Base-by-base conservation (phyloP, 2,113 vertebrate species). In the Chamaea fasciata region DNA sequence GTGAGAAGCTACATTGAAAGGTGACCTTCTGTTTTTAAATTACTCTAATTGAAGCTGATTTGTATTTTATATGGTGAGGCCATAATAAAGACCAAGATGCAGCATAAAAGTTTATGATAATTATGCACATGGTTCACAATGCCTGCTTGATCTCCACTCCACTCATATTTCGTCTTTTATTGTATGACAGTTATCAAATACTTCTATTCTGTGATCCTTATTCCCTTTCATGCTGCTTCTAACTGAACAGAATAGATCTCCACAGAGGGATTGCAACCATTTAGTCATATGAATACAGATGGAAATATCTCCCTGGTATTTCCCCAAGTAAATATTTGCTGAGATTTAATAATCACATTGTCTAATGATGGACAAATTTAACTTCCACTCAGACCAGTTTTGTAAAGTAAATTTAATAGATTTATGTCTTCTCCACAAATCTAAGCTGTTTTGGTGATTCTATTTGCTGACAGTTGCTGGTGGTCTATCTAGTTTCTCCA, bases 91-190 rank as follows among this genome's bases (percentile, higher is more conserved):
- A 95, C 35, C 60, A 92, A 82, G 73, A 91, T 27, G 59, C 50
- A 62, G 30, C 64, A 92, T 93, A 91, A 96, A 95, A 88, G 60
- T 96, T 95, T 94, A 95, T 73, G 77, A 57, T 89, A 91, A 91
- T 95, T 83, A 80, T 68, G 41, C 65, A 37, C 28, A 53, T 53
- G 71, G 73, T 91, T 97, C 85, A 94, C 53, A 94, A 85, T 27
- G 30, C 7, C 1, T 87, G 37, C 65, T 93, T 94, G 83, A 94
- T 95, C 53, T 87, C 37, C 83, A 20, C 53, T 87, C 37, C 83
- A 20, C 49, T 94, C 79, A 87, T 89, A 81, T 94, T 88, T 91
- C 37, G 35, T 93, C 70, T 92, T 95, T 96, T 91, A 92, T 83
- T 76, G 60, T 59, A 79, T 30, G 64, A 83, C 39, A 86, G 63